Evolutionary conservation across 2,888 invertebrate genomes (phyloP).

Genomic region (Rhodophaea formosa): DNA sequence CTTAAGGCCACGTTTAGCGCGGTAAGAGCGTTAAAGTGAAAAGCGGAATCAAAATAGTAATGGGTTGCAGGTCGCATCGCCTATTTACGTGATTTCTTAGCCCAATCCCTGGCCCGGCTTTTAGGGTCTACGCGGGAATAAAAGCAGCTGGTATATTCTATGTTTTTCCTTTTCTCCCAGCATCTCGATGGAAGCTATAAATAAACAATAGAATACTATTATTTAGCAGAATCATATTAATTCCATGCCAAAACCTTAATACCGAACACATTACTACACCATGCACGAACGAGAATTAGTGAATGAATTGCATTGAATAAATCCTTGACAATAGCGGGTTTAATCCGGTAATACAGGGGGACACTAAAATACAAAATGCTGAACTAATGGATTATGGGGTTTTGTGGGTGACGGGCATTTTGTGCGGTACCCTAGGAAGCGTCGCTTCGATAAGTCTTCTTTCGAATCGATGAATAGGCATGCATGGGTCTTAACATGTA

Average conservation of each 20-base stretch:
- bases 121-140: too few relatives aligned
- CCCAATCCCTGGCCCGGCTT: too few relatives aligned
- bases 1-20: too few relatives aligned
- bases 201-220: not conserved
- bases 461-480: not conserved
- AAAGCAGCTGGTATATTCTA: too few relatives aligned
- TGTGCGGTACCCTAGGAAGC: not conserved
- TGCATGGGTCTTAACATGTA: not conserved
- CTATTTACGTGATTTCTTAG: too few relatives aligned
- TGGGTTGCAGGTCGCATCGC: too few relatives aligned
- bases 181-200: too few relatives aligned
- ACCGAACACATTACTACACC: not conserved
- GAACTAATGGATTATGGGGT: conserved; percentile 3
- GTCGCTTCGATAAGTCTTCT: not conserved
- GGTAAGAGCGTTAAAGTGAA: too few relatives aligned
- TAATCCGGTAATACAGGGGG: conserved; percentile 5
- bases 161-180: too few relatives aligned
- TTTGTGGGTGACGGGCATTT: not conserved
- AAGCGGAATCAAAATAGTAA: too few relatives aligned
- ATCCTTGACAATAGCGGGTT: conserved; percentile 6
- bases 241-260: not conserved
- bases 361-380: conserved; percentile 5
- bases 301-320: conserved; percentile 8
- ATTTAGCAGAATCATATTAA: not conserved
- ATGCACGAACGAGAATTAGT: conserved; percentile 2